Evolutionary conservation across 2,797 vertebrate genomes (phyloP).

Genomic region (Hypotaenidia okinawae): DNA sequence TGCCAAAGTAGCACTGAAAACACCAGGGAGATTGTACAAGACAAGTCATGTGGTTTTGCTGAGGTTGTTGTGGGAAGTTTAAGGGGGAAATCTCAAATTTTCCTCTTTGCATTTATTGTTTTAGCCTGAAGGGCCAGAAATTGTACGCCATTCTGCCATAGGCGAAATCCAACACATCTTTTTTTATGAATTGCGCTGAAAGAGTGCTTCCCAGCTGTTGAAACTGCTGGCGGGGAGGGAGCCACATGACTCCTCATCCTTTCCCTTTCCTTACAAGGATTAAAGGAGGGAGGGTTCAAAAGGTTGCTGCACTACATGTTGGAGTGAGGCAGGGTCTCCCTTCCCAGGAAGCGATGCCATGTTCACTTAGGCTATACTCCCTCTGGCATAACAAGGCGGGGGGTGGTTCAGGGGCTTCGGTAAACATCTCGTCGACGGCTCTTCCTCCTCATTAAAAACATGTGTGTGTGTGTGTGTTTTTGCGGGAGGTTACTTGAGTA

Average conservation of each 20-base stretch:
- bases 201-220: constrained; percentile 79
- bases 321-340: constrained; percentile 49
- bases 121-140: constrained; percentile 83
- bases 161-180: constrained; percentile 79
- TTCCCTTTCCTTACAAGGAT: constrained; percentile 72
- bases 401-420: constrained; percentile 3
- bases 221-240: constrained; percentile 73
- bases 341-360: constrained; percentile 47
- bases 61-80: constrained; percentile 85
- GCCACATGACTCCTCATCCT: constrained; percentile 74
- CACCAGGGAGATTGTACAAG: constrained; percentile 85
- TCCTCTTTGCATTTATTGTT: constrained; percentile 79
- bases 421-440: neutral
- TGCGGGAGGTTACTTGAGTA: constrained; percentile 9
- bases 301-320: constrained; percentile 70
- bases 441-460: constrained; percentile 35
- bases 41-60: constrained; percentile 83
- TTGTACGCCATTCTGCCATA: constrained; percentile 76
- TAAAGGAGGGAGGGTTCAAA: constrained; percentile 74
- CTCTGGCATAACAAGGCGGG: constrained; percentile 27
- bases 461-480: neutral
- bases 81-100: constrained; percentile 79
- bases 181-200: constrained; percentile 75
- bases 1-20: constrained; percentile 87
- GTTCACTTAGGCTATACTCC: constrained; percentile 56